Conservation (phyloP, 2,113 vertebrate genomes). For the Semnopithecus entellus region DNA sequence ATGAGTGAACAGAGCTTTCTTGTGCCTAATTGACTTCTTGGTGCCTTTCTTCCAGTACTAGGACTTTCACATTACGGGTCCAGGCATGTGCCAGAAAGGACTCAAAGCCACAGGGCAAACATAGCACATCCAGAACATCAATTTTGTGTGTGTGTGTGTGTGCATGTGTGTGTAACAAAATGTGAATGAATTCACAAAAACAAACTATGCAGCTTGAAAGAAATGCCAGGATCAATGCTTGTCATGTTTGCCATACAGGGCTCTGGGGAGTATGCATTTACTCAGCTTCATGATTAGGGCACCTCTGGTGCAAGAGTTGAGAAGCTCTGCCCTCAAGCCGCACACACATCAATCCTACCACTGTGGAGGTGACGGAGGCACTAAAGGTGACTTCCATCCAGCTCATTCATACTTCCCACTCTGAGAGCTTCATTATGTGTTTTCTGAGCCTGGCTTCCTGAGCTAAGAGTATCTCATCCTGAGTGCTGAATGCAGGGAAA, state of each 20-base stretch:
- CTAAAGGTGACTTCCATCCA: too few species aligned
- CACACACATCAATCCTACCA: background rate
- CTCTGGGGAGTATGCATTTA: background rate
- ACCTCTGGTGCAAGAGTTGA: background rate
- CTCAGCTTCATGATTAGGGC: background rate
- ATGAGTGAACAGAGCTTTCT: background rate
- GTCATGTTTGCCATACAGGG: too few species aligned
- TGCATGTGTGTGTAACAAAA: background rate
- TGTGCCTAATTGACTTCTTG: background rate
- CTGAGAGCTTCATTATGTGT: background rate
- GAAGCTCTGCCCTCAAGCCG: background rate
- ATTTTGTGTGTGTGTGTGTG: background rate
- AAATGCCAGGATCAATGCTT: background rate
- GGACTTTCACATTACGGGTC: background rate
- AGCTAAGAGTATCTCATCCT: background rate
- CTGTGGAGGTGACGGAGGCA: background rate
- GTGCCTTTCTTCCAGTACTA: background rate
- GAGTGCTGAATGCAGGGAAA: background rate
- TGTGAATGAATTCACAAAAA: background rate
- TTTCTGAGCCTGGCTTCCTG: background rate
- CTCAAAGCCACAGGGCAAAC: background rate
- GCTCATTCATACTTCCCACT: background rate
- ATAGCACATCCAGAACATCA: background rate
- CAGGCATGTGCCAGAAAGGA: background rate
- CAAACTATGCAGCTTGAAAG: background rate